Percentiles rank a stretch among this genome's conserved stretches.
These are phyloP conservation scores for Nowickia ferox DNA, from an alignment of 2,888 invertebrate species.

Conservation along the genomic window DNA sequence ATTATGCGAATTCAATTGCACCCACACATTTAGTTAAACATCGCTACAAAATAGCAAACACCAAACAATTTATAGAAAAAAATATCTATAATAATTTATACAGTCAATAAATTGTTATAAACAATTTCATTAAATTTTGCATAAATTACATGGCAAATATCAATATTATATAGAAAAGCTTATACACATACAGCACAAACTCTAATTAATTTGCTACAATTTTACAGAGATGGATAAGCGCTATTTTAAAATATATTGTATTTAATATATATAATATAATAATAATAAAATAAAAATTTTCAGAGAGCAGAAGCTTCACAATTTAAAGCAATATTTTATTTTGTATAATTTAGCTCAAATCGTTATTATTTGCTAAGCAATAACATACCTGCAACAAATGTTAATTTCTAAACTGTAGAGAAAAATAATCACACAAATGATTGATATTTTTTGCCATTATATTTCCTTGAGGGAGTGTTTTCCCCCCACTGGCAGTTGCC, in stretches of 20 bases:
- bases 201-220: neutral
- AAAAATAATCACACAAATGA: neutral
- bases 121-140: slow-evolving; percentile 61
- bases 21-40: slow-evolving; percentile 20
- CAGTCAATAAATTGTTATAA: slow-evolving; percentile 54
- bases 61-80: neutral
- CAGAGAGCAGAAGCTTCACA: no score
- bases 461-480: neutral
- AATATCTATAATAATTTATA: neutral
- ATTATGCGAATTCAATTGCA: slow-evolving; percentile 27
- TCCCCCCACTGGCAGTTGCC: neutral
- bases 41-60: neutral
- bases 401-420: neutral
- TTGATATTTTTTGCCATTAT: neutral
- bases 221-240: neutral
- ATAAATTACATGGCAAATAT: slow-evolving; percentile 41
- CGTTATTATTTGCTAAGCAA: neutral
- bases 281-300: no score
- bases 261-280: no score
- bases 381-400: neutral
- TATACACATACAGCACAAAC: neutral
- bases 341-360: no score
- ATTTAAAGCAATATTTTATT: no score
- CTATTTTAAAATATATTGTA: no score
- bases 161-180: neutral